phyloP scores from a whole-genome alignment of 2,888 invertebrate genomes.

The Drosophila cracens region DNA sequence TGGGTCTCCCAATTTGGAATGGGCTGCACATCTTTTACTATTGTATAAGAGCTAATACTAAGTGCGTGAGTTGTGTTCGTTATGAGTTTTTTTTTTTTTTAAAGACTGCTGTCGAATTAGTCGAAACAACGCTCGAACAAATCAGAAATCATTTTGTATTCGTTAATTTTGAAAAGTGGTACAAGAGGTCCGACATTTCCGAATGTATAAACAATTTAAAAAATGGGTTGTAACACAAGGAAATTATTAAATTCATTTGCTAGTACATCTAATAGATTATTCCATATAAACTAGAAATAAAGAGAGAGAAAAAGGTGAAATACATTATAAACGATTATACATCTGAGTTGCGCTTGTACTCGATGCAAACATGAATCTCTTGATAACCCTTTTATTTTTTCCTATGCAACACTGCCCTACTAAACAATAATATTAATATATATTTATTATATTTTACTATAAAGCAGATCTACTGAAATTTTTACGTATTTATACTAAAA shows the following conservation, averaged over 20 bases:
- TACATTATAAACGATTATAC: slow-evolving; percentile 19
- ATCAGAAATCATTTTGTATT: slow-evolving; percentile 8
- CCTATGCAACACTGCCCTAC: slow-evolving; percentile 37
- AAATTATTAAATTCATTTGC: slow-evolving; percentile 16
- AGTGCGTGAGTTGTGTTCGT: slow-evolving; percentile 37
- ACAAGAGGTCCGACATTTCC: neutral
- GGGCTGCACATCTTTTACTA: slow-evolving; percentile 25
- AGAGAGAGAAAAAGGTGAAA: slow-evolving; percentile 43
- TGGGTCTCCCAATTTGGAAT: slow-evolving; percentile 18
- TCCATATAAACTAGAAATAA: slow-evolving; percentile 11
- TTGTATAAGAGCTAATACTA: slow-evolving; percentile 26
- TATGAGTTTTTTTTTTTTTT: slow-evolving; percentile 5
- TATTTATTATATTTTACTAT: slow-evolving; percentile 34
- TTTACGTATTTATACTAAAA: slow-evolving; percentile 36
- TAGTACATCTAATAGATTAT: slow-evolving; percentile 13
- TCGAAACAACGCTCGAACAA: slow-evolving; percentile 39
- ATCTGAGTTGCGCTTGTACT: slow-evolving; percentile 21
- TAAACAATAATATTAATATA: slow-evolving; percentile 16
- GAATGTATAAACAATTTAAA: neutral
- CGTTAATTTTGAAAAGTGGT: slow-evolving; percentile 4
- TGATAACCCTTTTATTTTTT: neutral
- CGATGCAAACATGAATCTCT: slow-evolving; percentile 15
- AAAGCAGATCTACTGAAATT: slow-evolving; percentile 27
- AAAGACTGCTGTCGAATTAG: slow-evolving; percentile 53
- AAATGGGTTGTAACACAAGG: slow-evolving; percentile 37